These are phyloP conservation scores for Dromiciops gliroides DNA, from an alignment of 2,113 vertebrate species.

Conservation along the genomic window DNA sequence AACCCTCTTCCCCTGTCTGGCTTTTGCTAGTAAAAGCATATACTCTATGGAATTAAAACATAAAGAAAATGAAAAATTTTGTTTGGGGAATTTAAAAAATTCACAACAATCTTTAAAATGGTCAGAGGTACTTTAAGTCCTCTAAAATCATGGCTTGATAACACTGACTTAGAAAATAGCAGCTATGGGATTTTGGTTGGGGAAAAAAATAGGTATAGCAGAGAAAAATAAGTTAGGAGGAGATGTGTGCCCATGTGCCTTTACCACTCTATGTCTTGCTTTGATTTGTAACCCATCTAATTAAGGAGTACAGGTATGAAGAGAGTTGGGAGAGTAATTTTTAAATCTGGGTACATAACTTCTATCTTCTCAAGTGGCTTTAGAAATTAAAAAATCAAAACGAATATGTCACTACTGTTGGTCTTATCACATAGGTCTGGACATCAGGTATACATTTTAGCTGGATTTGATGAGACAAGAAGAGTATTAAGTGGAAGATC, in stretches of 20 bases:
- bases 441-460: background rate
- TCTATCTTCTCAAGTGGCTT: constrained; percentile 6
- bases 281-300: constrained; percentile 3
- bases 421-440: background rate
- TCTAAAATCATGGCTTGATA: background rate
- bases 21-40: background rate
- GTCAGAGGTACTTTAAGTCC: background rate
- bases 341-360: constrained; percentile 8
- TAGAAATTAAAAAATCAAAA: constrained; percentile 45
- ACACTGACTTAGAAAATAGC: background rate
- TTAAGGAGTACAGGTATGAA: background rate
- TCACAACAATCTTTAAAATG: background rate
- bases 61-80: constrained; percentile 24
- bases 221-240: background rate
- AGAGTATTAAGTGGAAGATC: background rate
- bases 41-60: constrained; percentile 9
- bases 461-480: background rate
- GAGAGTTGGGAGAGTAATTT: background rate
- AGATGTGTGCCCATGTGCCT: background rate
- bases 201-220: background rate
- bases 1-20: background rate
- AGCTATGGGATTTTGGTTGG: background rate
- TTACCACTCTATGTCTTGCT: background rate
- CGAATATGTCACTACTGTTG: constrained; percentile 9
- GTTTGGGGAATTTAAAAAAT: constrained; percentile 28